phyloP scores from a whole-genome alignment of 2,888 invertebrate genomes.

The Mellilla xanthometata region DNA sequence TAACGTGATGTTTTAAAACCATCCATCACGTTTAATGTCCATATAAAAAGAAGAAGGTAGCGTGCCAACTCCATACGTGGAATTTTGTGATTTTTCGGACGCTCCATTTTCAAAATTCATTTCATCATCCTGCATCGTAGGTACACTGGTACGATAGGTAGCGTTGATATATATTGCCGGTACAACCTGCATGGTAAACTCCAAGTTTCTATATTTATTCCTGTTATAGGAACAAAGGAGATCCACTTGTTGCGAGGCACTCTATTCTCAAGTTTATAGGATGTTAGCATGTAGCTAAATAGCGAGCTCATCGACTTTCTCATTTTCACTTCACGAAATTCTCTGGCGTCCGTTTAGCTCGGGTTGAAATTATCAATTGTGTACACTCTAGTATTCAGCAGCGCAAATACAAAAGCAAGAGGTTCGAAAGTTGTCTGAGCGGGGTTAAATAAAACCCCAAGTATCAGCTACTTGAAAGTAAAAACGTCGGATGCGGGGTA shows the following conservation, averaged over 20 bases:
- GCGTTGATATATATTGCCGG: slow-evolving; percentile 17
- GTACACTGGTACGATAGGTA: slow-evolving; percentile 12
- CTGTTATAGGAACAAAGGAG: slow-evolving; percentile 42
- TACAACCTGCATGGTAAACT: slow-evolving; percentile 26
- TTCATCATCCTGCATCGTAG: slow-evolving; percentile 18
- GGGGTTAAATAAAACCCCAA: slow-evolving; percentile 68
- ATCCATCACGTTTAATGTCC: slow-evolving; percentile 80
- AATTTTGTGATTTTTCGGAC: slow-evolving; percentile 51
- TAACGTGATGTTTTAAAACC: slow-evolving; percentile 81
- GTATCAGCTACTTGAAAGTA: slow-evolving; percentile 74
- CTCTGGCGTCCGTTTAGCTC: slow-evolving; percentile 47
- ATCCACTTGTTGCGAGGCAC: slow-evolving; percentile 51
- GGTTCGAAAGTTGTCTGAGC: slow-evolving; percentile 59
- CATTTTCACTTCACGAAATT: slow-evolving; percentile 54
- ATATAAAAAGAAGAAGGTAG: slow-evolving; percentile 74
- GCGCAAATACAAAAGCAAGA: slow-evolving; percentile 65
- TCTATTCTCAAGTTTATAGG: slow-evolving; percentile 48
- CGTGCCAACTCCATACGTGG: slow-evolving; percentile 56
- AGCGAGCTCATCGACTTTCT: slow-evolving; percentile 45
- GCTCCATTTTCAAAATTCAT: slow-evolving; percentile 41
- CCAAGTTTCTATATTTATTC: slow-evolving; percentile 32
- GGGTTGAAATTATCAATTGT: slow-evolving; percentile 60
- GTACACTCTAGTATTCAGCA: slow-evolving; percentile 60
- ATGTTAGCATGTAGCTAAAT: slow-evolving; percentile 48
- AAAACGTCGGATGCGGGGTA: slow-evolving; percentile 60